Evolutionary conservation across 1,140 invertebrate genomes (phyloP).

Genomic region (Aradophagus sp.): DNA sequence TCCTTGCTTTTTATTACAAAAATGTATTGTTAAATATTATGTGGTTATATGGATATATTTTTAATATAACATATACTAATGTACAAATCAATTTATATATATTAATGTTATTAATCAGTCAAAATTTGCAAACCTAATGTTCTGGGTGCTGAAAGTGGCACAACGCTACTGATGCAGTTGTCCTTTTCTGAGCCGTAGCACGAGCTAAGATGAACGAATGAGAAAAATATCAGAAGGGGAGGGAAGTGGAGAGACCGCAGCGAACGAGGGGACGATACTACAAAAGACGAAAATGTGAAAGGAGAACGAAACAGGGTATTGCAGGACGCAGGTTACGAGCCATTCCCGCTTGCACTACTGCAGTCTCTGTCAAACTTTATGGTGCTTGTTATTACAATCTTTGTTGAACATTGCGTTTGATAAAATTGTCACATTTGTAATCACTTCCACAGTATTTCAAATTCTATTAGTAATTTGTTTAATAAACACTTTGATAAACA

Average conservation of each 20-base stretch:
- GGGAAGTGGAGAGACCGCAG: conserved; percentile 32
- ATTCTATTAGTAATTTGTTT: no score
- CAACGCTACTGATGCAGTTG: conserved; percentile 25
- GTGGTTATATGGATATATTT: no score
- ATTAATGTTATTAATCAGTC: no score
- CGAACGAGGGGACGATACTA: conserved; percentile 55
- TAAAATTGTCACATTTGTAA: conserved; percentile 47
- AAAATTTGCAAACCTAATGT: background rate
- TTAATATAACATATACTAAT: no score
- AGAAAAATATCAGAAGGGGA: conserved; percentile 50
- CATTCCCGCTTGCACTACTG: conserved; percentile 44
- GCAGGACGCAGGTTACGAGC: conserved; percentile 47
- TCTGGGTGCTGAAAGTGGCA: background rate
- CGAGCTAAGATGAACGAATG: conserved; percentile 51
- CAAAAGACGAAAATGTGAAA: conserved; percentile 56
- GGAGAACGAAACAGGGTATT: conserved; percentile 48
- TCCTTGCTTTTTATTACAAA: no score
- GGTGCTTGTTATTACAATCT: conserved; percentile 50
- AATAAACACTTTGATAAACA: no score
- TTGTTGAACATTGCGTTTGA: conserved; percentile 51
- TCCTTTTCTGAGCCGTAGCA: conserved; percentile 38
- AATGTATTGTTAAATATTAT: no score
- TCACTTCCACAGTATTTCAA: no score
- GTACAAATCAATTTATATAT: no score
- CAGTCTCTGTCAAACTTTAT: conserved; percentile 45